A percentile compares a stretch with the other conserved stretches of the same genome.
Evolutionary conservation across 2,888 invertebrate genomes (phyloP).

Genomic region (Eudasyphora cyanicolor): DNA sequence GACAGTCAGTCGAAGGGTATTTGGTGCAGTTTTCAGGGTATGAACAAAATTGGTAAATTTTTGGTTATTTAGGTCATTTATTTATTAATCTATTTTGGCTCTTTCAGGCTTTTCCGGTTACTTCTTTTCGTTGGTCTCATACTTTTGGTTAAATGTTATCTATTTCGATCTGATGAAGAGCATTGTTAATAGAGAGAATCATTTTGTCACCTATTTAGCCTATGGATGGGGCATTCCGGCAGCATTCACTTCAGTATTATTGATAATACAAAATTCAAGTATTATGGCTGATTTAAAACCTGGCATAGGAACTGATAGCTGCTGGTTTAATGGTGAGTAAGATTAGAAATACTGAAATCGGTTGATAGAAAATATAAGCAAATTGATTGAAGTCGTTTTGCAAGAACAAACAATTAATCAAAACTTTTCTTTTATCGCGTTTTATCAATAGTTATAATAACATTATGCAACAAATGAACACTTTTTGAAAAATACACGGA

Average conservation of each 20-base stretch:
- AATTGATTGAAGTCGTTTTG: too few species aligned
- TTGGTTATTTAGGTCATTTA: neutral
- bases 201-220: neutral
- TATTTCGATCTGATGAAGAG: slow-evolving; percentile 89
- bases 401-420: too few species aligned
- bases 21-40: slow-evolving; percentile 73
- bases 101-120: slow-evolving; percentile 75
- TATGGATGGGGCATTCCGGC: slow-evolving; percentile 15
- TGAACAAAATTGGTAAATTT: slow-evolving; percentile 65
- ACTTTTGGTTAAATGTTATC: slow-evolving; percentile 91
- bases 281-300: neutral
- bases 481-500: too few species aligned
- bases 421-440: too few species aligned
- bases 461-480: too few species aligned
- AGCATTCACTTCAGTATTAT: neutral
- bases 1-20: neutral
- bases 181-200: slow-evolving; percentile 46
- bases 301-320: neutral
- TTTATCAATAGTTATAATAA: too few species aligned
- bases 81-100: neutral
- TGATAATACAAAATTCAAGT: slow-evolving; percentile 6
- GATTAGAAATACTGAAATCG: too few species aligned
- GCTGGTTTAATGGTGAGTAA: slow-evolving; percentile 31
- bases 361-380: too few species aligned
- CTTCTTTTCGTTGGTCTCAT: slow-evolving; percentile 87